These are phyloP conservation scores for Echinometra lucunter DNA, from an alignment of 53 echinoderm and acorn worm genomes.

Conservation along the genomic window DNA sequence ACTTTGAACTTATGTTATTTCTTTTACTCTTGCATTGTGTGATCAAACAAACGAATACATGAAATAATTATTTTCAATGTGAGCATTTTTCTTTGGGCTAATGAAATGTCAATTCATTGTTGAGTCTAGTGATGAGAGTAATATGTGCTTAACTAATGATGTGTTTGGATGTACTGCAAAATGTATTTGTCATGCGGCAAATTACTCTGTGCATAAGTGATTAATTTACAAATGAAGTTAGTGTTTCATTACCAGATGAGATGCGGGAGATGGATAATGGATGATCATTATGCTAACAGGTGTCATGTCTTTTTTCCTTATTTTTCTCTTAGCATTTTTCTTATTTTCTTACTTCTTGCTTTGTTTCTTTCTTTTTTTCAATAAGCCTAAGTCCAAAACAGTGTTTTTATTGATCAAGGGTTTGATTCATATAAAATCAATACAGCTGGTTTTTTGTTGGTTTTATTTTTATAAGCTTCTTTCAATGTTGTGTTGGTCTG, in stretches of 20 bases:
- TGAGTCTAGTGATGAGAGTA: not conserved
- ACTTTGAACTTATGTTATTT: not conserved
- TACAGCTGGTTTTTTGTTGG: not conserved
- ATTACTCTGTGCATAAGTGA: not conserved
- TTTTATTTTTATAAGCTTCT: too few species aligned
- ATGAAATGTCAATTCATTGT: not conserved
- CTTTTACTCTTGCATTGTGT: not conserved
- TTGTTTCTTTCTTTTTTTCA: too few species aligned
- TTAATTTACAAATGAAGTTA: not conserved
- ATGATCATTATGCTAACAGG: not conserved
- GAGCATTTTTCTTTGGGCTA: not conserved
- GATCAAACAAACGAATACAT: not conserved
- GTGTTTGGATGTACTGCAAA: not conserved
- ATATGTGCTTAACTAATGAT: not conserved
- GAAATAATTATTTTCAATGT: not conserved
- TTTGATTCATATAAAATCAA: not conserved
- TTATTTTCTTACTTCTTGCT: not conserved
- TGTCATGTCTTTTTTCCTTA: not conserved
- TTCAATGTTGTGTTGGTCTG: not conserved
- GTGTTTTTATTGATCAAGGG: not conserved
- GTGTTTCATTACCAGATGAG: not conserved
- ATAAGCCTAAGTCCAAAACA: not conserved
- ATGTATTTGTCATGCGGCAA: not conserved
- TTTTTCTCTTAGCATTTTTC: too few species aligned
- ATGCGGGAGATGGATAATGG: not conserved